Percentiles rank a stretch among this genome's conserved stretches.
Evolutionary conservation across 2,797 vertebrate species (phyloP).

Genomic region (Sebastes iracundus): DNA sequence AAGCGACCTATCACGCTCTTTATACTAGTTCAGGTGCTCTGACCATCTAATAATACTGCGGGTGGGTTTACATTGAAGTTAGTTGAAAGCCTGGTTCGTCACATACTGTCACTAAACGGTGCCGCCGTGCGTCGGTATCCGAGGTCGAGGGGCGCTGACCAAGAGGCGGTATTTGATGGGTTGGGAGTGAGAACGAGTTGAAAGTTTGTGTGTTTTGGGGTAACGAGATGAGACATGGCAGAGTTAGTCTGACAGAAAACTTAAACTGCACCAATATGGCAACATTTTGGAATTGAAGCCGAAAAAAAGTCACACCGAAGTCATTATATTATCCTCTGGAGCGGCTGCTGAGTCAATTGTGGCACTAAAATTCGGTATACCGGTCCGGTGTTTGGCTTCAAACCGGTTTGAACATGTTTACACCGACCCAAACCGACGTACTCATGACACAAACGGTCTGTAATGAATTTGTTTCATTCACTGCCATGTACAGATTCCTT

Average conservation of each 20-base stretch:
- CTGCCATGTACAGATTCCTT: slow-evolving; percentile 86
- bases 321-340: not conserved
- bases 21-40: no score
- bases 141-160: no score
- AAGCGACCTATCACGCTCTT: no score
- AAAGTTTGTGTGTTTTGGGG: no score
- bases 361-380: not conserved
- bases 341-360: not conserved
- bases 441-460: not conserved
- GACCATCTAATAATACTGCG: no score
- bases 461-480: not conserved
- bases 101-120: no score
- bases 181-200: no score
- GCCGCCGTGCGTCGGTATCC: no score
- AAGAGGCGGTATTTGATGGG: no score
- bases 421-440: not conserved
- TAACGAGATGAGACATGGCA: no score
- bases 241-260: not conserved
- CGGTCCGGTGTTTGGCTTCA: not conserved
- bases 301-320: not conserved
- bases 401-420: not conserved
- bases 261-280: not conserved
- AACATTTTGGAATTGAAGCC: not conserved
- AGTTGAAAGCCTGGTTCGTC: no score
- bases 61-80: no score